phyloP scores from a whole-genome alignment of 1,140 invertebrate species.

The Belonocnema kinseyi region DNA sequence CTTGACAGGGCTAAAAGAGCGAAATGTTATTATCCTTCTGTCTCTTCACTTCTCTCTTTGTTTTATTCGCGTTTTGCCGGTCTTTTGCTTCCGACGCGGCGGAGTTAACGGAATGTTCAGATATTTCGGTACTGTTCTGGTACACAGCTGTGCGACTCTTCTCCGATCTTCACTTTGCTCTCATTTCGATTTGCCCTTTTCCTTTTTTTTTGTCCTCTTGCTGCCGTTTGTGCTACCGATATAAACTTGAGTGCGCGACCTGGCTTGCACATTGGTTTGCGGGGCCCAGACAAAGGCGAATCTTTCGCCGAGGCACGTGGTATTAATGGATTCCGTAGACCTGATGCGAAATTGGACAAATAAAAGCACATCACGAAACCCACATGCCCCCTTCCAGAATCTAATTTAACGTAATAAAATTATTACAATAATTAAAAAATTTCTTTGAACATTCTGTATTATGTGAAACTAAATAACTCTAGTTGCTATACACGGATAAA shows the following conservation, averaged over 20 bases:
- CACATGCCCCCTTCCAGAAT: background rate
- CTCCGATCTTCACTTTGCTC: conserved; percentile 41
- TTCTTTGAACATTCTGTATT: background rate
- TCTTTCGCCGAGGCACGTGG: conserved; percentile 45
- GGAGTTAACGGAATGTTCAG: conserved; percentile 60
- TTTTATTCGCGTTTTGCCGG: background rate
- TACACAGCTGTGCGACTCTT: conserved; percentile 50
- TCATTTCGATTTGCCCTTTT: conserved; percentile 44
- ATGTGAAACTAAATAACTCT: no score
- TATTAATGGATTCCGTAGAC: conserved; percentile 52
- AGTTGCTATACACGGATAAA: no score
- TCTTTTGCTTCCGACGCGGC: conserved; percentile 30
- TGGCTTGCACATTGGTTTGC: conserved; percentile 40
- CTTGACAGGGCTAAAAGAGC: conserved; percentile 32
- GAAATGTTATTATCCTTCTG: conserved; percentile 18
- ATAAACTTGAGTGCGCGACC: conserved; percentile 54
- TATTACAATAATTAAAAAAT: background rate
- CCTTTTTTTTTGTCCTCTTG: conserved; percentile 47
- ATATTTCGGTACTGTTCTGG: conserved; percentile 55
- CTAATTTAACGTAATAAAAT: background rate
- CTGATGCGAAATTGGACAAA: conserved; percentile 45
- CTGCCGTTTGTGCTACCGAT: conserved; percentile 32
- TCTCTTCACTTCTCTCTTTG: background rate
- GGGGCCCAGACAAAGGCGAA: conserved; percentile 54
- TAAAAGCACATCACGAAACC: conserved; percentile 16